phyloP scores from a whole-genome alignment of 2,797 vertebrate species.

The Tadarida brasiliensis region DNA sequence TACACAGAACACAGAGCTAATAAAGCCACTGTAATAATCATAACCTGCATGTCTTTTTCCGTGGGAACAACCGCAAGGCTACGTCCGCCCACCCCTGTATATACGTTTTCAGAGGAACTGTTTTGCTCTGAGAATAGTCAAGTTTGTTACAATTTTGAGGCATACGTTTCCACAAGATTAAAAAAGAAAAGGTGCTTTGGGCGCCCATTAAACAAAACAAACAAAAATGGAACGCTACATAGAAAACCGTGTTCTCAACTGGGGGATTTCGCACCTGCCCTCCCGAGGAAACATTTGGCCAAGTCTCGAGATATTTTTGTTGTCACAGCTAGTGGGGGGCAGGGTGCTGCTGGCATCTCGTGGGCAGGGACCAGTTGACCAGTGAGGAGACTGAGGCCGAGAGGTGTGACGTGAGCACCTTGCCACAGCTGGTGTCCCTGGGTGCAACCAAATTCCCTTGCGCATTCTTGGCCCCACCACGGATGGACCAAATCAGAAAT shows the following conservation, averaged over 20 bases:
- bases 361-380: background rate
- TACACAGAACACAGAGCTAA: background rate
- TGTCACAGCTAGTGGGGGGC: background rate
- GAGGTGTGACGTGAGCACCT: background rate
- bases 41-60: background rate
- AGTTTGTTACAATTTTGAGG: background rate
- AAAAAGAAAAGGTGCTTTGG: background rate
- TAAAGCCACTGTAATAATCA: background rate
- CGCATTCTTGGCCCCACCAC: background rate
- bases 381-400: background rate
- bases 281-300: background rate
- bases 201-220: background rate
- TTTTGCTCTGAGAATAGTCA: constrained; percentile 4
- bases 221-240: background rate
- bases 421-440: background rate
- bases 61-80: background rate
- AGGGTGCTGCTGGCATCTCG: background rate
- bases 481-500: background rate
- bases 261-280: background rate
- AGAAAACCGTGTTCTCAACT: background rate
- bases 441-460: background rate
- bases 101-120: background rate
- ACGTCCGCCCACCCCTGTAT: background rate
- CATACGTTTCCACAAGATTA: background rate
- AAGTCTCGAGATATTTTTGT: background rate